Evolutionary conservation across 1,140 invertebrate species (phyloP).

Genomic region (Ruditapes philippinarum): DNA sequence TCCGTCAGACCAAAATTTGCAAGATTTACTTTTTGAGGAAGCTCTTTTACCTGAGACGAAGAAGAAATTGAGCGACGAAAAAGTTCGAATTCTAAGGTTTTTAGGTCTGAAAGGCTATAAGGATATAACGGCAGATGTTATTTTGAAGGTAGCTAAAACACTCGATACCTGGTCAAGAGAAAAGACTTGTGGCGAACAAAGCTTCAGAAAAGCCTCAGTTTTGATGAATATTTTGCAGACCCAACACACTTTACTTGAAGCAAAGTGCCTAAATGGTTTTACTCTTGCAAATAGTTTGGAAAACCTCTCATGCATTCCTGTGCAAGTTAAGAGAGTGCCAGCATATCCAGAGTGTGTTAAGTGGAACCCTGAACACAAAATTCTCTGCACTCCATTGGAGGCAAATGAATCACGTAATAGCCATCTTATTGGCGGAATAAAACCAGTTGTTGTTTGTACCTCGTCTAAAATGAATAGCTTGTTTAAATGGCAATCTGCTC

Average conservation of each 20-base stretch:
- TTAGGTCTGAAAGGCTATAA: not conserved
- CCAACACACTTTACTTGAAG: not conserved
- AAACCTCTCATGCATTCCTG: not conserved
- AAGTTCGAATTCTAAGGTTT: not conserved
- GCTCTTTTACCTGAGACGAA: not conserved
- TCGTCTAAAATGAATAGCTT: not conserved
- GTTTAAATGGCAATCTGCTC: conserved; percentile 22
- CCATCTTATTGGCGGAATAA: conserved; percentile 2
- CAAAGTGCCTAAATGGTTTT: not conserved
- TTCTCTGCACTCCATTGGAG: conserved; percentile 3
- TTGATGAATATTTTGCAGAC: not conserved
- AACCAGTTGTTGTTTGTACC: not conserved
- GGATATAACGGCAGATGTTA: not conserved
- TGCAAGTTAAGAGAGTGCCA: not conserved
- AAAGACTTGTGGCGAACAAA: not conserved
- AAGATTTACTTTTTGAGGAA: not conserved
- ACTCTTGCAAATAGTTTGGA: not conserved
- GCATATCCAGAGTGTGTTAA: not conserved
- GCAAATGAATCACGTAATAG: not conserved
- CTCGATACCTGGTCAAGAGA: not conserved
- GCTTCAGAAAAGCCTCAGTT: not conserved
- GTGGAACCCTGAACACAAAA: not conserved
- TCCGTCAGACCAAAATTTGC: not conserved
- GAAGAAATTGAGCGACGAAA: not conserved
- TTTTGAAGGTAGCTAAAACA: not conserved